phyloP scores from a whole-genome alignment of 2,113 vertebrate species.

The Sander vitreus region DNA sequence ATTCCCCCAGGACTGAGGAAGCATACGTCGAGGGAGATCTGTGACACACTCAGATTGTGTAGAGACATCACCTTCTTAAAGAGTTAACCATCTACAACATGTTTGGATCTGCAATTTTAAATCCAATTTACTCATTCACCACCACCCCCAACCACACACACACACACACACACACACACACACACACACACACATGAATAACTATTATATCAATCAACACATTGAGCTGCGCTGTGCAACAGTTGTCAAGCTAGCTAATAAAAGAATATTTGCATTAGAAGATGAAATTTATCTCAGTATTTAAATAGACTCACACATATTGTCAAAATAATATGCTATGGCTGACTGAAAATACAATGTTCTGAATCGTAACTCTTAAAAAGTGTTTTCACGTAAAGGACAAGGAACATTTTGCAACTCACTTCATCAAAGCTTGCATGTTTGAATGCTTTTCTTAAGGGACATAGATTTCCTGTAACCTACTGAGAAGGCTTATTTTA shows the following conservation, averaged over 20 bases:
- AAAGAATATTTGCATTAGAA: background rate
- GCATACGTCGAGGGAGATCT: slow-evolving; percentile 5
- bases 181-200: background rate
- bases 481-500: background rate
- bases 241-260: background rate
- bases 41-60: slow-evolving; percentile 7
- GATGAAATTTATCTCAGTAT: background rate
- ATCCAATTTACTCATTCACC: slow-evolving; percentile 3
- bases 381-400: background rate
- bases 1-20: slow-evolving; percentile 1
- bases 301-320: background rate
- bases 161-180: background rate
- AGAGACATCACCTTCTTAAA: slow-evolving; percentile 19
- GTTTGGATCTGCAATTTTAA: slow-evolving; percentile 41
- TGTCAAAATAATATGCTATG: background rate
- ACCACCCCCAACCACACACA: background rate
- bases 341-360: background rate
- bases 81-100: slow-evolving; percentile 45
- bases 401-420: background rate
- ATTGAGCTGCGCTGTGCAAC: background rate
- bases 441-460: slow-evolving; percentile 8
- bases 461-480: background rate
- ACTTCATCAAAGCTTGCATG: background rate
- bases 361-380: background rate
- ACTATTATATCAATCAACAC: slow-evolving; percentile 14